These are phyloP conservation scores for Sebastes taczanowskii DNA, from an alignment of 2,797 vertebrate species.

Conservation along the genomic window DNA sequence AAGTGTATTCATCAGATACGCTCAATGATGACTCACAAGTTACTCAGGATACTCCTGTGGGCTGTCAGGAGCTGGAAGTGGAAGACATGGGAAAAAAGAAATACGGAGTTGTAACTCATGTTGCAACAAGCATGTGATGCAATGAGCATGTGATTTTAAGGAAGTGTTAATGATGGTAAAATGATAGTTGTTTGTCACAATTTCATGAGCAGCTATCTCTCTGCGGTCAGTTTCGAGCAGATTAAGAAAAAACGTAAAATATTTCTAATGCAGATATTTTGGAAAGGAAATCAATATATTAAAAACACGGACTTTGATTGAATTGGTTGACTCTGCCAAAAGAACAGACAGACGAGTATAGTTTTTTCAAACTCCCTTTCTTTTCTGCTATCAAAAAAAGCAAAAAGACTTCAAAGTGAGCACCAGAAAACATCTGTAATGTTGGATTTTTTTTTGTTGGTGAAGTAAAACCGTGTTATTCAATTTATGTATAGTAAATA, in stretches of 20 bases:
- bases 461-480: neutral
- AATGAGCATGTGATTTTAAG: neutral
- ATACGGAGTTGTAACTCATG: neutral
- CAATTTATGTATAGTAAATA: neutral
- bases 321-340: neutral
- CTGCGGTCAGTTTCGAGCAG: neutral
- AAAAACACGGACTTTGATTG: neutral
- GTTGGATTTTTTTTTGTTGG: neutral
- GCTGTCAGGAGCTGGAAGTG: neutral
- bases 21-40: conserved; percentile 12
- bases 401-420: neutral
- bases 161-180: neutral
- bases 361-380: neutral
- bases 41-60: neutral
- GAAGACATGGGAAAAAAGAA: neutral
- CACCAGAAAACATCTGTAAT: neutral
- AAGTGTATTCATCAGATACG: neutral
- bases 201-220: neutral
- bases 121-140: neutral
- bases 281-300: neutral
- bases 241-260: neutral
- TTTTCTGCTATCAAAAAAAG: neutral
- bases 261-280: neutral
- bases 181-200: neutral
- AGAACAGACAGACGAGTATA: neutral